These are phyloP conservation scores for Sternotherus odoratus DNA, from an alignment of 2,797 vertebrate genomes.

Conservation along the genomic window DNA sequence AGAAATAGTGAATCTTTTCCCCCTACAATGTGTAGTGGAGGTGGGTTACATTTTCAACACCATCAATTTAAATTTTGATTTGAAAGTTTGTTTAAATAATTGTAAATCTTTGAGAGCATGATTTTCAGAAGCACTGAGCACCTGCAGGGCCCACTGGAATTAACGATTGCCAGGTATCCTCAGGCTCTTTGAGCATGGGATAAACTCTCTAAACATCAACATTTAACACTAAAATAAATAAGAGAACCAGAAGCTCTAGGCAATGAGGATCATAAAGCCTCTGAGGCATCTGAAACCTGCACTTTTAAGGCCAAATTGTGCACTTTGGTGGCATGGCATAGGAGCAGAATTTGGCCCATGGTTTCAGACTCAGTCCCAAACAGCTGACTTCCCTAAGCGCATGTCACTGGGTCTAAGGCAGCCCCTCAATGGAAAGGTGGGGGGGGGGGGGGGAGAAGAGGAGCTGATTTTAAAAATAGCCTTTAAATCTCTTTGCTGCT, in stretches of 20 bases:
- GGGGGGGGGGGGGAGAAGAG: not conserved
- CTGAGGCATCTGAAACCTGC: not conserved
- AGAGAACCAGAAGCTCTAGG: not conserved
- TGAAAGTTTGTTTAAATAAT: not conserved
- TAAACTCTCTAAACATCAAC: not conserved
- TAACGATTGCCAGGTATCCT: not conserved
- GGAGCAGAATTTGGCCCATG: not conserved
- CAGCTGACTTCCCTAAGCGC: not conserved
- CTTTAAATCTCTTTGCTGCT: conserved; percentile 43
- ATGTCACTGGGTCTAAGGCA: conserved; percentile 2
- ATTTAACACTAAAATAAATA: not conserved
- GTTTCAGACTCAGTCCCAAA: not conserved
- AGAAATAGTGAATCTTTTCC: not conserved
- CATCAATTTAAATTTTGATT: not conserved
- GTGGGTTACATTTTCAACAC: not conserved
- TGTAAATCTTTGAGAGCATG: not conserved
- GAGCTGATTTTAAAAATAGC: conserved; percentile 54
- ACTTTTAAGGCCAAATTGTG: not conserved
- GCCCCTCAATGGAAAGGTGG: not conserved
- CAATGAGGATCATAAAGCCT: not conserved
- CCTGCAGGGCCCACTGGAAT: not conserved
- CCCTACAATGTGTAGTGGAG: not conserved
- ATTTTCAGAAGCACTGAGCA: not conserved
- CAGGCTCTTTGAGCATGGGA: not conserved
- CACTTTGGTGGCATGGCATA: not conserved